Percentiles rank a stretch among this genome's conserved stretches.
These are phyloP conservation scores for Sylvicola fuscatus DNA, from an alignment of 2,888 invertebrate genomes.

Conservation along the genomic window DNA sequence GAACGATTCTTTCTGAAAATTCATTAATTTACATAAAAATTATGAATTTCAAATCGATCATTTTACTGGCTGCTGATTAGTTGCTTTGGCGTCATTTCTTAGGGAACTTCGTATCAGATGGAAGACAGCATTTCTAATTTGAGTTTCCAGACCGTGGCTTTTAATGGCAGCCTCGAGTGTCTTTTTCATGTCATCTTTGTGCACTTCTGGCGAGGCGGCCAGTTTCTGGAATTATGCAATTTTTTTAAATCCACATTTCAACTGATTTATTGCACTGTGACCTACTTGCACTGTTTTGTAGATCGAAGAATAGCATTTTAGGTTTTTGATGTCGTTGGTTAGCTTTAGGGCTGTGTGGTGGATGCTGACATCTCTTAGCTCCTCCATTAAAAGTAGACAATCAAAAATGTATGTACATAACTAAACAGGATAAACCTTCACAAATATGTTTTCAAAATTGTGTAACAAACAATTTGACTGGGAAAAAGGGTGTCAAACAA, in stretches of 20 bases:
- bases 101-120: conserved; percentile 49
- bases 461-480: too few relatives aligned
- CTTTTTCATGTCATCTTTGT: conserved; percentile 55
- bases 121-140: conserved; percentile 65
- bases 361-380: conserved; percentile 28
- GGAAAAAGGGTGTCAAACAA: too few relatives aligned
- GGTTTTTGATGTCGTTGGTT: conserved; percentile 56
- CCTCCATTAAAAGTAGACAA: conserved; percentile 16
- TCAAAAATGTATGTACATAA: too few relatives aligned
- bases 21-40: not conserved
- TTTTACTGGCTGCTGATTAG: conserved; percentile 9
- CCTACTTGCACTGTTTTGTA: conserved; percentile 60
- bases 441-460: too few relatives aligned
- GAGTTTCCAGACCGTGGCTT: conserved; percentile 57
- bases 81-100: conserved; percentile 16
- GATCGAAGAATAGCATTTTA: conserved; percentile 53
- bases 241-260: conserved; percentile 4
- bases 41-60: conserved; percentile 4
- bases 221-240: conserved; percentile 36
- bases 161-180: conserved; percentile 57
- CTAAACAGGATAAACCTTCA: too few relatives aligned
- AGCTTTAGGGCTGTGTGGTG: conserved; percentile 58
- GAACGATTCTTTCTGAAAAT: conserved; percentile 35
- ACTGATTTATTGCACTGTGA: not conserved
- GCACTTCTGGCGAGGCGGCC: conserved; percentile 54